Conservation (phyloP, 2,888 invertebrate species). For the Brenthis ino region DNA sequence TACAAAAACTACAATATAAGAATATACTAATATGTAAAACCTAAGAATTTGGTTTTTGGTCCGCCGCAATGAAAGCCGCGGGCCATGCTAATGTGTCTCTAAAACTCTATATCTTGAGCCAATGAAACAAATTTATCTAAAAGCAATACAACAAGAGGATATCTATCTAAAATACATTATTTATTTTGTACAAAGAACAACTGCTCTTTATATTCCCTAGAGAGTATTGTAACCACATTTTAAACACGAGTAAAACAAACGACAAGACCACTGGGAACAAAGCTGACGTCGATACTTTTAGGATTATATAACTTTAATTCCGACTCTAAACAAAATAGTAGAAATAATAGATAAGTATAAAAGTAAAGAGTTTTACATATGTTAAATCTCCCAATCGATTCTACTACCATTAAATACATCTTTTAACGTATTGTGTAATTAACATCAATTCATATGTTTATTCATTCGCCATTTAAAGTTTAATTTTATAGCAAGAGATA, state of each 20-base stretch:
- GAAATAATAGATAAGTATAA: neutral
- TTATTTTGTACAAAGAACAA: constrained; percentile 2
- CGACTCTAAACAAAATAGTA: neutral
- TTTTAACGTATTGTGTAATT: too few relatives aligned
- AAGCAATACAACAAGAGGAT: neutral
- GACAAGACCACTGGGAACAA: constrained; percentile 40
- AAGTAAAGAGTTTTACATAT: too few relatives aligned
- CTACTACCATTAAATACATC: too few relatives aligned
- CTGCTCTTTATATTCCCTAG: constrained; percentile 24
- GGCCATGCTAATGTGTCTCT: too few relatives aligned
- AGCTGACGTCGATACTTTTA: constrained; percentile 28
- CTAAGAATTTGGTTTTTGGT: too few relatives aligned
- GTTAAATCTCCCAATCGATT: too few relatives aligned
- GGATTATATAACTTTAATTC: constrained; percentile 18
- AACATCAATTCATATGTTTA: neutral
- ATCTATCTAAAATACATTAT: neutral
- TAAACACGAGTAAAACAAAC: constrained; percentile 46
- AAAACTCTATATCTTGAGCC: neutral
- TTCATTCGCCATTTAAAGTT: neutral
- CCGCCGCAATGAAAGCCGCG: too few relatives aligned
- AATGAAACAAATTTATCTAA: neutral
- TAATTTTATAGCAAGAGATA: neutral
- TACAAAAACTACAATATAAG: too few relatives aligned
- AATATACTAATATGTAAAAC: too few relatives aligned
- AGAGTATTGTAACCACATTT: constrained; percentile 33